Evolutionary conservation across 1,140 invertebrate genomes (phyloP), one percentile per base, ranked within the genome.

Genomic region (Fopius arisanus): DNA sequence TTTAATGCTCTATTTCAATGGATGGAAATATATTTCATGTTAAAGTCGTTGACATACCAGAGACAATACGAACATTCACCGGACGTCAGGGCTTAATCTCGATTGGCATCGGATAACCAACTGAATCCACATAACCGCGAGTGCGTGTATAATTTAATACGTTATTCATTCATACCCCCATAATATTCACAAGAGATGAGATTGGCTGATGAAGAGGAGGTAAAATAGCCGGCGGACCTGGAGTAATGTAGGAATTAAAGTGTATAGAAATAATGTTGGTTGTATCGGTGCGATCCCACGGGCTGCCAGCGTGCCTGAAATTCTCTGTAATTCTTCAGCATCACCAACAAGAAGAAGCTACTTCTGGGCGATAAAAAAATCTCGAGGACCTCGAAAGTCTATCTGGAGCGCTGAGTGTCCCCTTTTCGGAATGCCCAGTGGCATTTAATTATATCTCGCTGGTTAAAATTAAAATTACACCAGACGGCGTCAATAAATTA

Each of bases 21-120:
- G n/a, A n/a, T n/a, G n/a, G n/a, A n/a, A n/a, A n/a, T n/a, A n/a
- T n/a, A n/a, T n/a, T n/a, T n/a, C n/a, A n/a, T n/a, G n/a, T n/a
- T 29, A 69, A 72, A 77, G 74, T 74, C 59, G 70, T 48, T 79
- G 73, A 67, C 41, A 78, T 72, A 72, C 37, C 67, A 78, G n/a
- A 26, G 21, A 78, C 78, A 79, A 79, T 73, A 77, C 75, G 75
- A 75, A 72, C 77, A 76, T 78, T 77, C 72, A 75, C 54, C 72
- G 76, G 19, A 29, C 28, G 26, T 51, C 43, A 69, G 16, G 65
- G 68, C 48, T 75, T 78, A 79, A 79, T 79, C 77, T 78, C 71
- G 73, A 79, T 78, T 67, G 76, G 72, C 77, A 78, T 78, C 76
- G 68, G 70, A 70, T 79, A 78, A 78, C 77, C 19, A 12, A 59